Conservation (phyloP, 2,888 invertebrate species). For the Leptinotarsa tumamoca region DNA sequence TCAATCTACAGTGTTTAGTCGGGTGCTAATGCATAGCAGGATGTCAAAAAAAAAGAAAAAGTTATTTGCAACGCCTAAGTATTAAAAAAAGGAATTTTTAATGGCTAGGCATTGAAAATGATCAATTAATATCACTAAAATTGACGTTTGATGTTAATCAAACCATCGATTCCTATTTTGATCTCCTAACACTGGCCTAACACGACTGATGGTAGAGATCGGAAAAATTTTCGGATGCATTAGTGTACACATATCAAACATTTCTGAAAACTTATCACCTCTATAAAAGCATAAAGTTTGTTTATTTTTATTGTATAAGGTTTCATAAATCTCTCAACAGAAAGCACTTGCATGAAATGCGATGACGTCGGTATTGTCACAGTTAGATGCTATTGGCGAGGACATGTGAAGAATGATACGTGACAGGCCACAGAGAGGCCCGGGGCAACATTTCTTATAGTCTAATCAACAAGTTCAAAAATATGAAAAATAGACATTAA, state of each 20-base stretch:
- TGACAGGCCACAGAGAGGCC: neutral
- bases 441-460: neutral
- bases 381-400: neutral
- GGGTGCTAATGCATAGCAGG: too few relatives aligned
- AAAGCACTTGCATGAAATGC: neutral
- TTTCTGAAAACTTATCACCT: conserved; percentile 10
- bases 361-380: conserved; percentile 11
- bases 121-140: too few relatives aligned
- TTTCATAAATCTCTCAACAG: conserved; percentile 27
- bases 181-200: neutral
- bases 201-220: neutral
- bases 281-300: conserved; percentile 24
- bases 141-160: too few relatives aligned
- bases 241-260: conserved; percentile 22
- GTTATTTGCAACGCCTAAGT: too few relatives aligned
- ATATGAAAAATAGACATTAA: too few relatives aligned
- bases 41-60: too few relatives aligned
- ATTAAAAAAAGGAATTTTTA: too few relatives aligned
- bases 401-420: neutral
- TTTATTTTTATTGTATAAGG: conserved; percentile 25
- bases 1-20: too few relatives aligned
- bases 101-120: too few relatives aligned
- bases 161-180: too few relatives aligned
- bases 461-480: too few relatives aligned
- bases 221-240: conserved; percentile 19